phyloP scores from a whole-genome alignment of 2,888 invertebrate species.

The Mantis religiosa region DNA sequence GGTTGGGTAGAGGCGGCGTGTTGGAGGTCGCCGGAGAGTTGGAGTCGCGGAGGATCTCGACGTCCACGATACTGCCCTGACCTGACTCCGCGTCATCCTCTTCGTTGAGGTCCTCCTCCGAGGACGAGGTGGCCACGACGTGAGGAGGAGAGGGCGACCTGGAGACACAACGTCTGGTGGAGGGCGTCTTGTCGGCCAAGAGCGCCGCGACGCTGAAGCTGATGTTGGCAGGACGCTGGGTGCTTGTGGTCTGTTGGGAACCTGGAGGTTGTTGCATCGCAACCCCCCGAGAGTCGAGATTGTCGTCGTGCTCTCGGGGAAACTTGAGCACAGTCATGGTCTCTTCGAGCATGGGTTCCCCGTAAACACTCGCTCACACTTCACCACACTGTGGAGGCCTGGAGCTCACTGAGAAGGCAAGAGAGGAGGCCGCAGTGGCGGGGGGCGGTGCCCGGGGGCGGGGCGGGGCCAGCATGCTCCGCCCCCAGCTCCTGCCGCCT shows the following conservation, averaged over 20 bases:
- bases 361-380: conserved; percentile 32
- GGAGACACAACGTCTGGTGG: conserved; percentile 40
- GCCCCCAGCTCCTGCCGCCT: not conserved
- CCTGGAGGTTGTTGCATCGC: conserved; percentile 18
- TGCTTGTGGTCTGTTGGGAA: not conserved
- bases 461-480: not conserved
- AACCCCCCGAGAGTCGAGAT: not conserved
- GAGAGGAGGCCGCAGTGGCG: not conserved
- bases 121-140: conserved; percentile 42
- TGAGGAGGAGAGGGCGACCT: conserved; percentile 2
- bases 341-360: conserved; percentile 26
- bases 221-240: conserved; percentile 49
- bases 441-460: not conserved
- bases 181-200: conserved; percentile 53
- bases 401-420: conserved; percentile 9
- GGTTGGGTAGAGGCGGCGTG: not conserved
- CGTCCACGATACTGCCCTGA: conserved; percentile 67
- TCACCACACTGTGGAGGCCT: conserved; percentile 20
- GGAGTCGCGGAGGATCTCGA: conserved; percentile 58
- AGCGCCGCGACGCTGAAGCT: conserved; percentile 85
- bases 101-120: conserved; percentile 60
- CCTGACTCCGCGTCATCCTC: conserved; percentile 55
- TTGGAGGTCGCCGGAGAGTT: conserved; percentile 15
- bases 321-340: conserved; percentile 30
- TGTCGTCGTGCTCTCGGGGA: conserved; percentile 12